A percentile compares a stretch with the other conserved stretches of the same genome.
Evolutionary conservation across 2,888 invertebrate genomes (phyloP).

Genomic region (Acholoe squamosa): DNA sequence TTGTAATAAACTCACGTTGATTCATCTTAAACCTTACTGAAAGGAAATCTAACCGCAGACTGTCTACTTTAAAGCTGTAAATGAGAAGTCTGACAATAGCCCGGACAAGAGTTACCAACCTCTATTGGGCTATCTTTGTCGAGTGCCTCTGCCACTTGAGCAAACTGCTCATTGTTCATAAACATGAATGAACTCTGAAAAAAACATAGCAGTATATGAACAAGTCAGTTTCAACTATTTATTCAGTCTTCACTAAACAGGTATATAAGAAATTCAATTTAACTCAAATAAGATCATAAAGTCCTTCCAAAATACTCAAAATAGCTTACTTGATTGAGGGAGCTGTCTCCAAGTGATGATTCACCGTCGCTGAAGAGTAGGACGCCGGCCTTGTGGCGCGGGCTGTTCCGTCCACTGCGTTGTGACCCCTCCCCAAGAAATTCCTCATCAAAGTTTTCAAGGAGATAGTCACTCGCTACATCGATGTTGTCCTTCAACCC

Average conservation of each 20-base stretch:
- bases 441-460: conserved; percentile 79
- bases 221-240: too few species aligned
- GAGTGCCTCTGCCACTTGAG: conserved; percentile 78
- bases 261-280: not conserved
- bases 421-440: conserved; percentile 69
- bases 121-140: conserved; percentile 75
- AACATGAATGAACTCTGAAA: conserved; percentile 79
- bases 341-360: conserved; percentile 79
- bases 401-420: not conserved
- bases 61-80: too few species aligned
- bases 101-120: conserved; percentile 74
- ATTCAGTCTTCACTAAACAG: too few species aligned
- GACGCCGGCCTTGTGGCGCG: conserved; percentile 58
- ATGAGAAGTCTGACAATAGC: not conserved
- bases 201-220: not conserved
- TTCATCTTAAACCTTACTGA: too few species aligned
- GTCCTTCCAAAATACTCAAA: too few species aligned
- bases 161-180: conserved; percentile 78
- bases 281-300: not conserved
- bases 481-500: conserved; percentile 76
- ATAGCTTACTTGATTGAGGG: conserved; percentile 79
- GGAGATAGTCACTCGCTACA: conserved; percentile 77
- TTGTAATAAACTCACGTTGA: too few species aligned
- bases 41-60: too few species aligned
- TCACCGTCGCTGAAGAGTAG: conserved; percentile 75